These are phyloP conservation scores for Notothenia rossii DNA, from an alignment of 2,113 vertebrate species.

Conservation along the genomic window DNA sequence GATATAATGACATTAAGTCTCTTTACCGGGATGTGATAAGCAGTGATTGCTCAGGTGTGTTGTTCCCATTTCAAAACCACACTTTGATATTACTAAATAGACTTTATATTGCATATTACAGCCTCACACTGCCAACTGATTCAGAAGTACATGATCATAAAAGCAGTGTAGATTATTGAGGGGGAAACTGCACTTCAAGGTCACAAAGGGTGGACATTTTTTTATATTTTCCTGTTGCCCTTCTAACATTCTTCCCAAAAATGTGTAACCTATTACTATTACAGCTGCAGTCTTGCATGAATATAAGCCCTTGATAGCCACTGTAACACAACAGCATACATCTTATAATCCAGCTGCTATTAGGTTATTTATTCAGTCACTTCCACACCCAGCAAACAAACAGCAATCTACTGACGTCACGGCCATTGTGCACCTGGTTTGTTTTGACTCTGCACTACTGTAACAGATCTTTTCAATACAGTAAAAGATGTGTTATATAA, in stretches of 20 bases:
- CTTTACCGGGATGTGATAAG: slow-evolving; percentile 1
- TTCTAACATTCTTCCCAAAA: background rate
- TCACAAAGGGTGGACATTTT: background rate
- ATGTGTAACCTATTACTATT: background rate
- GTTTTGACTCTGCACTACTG: slow-evolving; percentile 8
- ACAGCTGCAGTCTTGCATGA: background rate
- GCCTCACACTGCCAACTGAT: background rate
- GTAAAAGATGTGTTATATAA: background rate
- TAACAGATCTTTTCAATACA: background rate
- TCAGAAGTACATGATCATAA: background rate
- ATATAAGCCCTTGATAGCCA: background rate
- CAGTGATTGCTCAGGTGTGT: slow-evolving; percentile 23
- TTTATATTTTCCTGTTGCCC: too few species aligned
- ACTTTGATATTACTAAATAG: background rate
- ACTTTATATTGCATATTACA: background rate
- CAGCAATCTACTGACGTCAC: slow-evolving; percentile 38
- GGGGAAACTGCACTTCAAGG: background rate
- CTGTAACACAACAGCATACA: background rate
- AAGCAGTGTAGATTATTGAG: background rate
- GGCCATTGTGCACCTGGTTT: slow-evolving; percentile 18
- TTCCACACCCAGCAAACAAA: slow-evolving; percentile 68
- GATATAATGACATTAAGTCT: background rate
- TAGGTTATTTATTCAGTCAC: slow-evolving; percentile 49
- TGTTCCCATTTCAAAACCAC: slow-evolving; percentile 30
- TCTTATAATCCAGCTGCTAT: slow-evolving; percentile 22